A percentile compares a stretch with the other conserved stretches of the same genome.
phyloP scores from a whole-genome alignment of 2,797 vertebrate species.

The Buceros bicornis region DNA sequence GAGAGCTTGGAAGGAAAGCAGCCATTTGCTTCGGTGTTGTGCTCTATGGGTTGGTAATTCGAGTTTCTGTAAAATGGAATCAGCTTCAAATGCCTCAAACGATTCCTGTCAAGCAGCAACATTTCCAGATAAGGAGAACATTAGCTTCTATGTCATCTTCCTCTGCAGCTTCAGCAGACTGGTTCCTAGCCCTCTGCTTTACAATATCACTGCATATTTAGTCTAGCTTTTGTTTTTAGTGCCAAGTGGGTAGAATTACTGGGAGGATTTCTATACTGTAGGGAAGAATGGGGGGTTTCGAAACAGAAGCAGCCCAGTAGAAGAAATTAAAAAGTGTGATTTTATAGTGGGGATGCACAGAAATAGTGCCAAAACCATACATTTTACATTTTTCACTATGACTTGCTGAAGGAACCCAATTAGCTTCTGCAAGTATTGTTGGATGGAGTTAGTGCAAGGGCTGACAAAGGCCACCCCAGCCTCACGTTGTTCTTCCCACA shows the following conservation, averaged over 20 bases:
- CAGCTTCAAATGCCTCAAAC: constrained; percentile 31
- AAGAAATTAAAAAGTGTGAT: neutral
- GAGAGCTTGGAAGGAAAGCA: constrained; percentile 53
- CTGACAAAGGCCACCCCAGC: neutral
- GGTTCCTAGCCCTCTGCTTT: neutral
- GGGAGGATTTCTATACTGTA: neutral
- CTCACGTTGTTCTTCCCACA: neutral
- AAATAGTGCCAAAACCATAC: neutral
- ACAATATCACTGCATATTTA: neutral
- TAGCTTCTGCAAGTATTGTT: neutral
- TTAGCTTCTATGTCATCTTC: neutral
- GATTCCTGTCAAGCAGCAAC: constrained; percentile 8
- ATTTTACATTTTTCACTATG: rapidly evolving
- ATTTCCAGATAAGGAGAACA: constrained; percentile 45
- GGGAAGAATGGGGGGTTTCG: neutral
- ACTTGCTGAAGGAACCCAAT: neutral
- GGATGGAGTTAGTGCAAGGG: neutral
- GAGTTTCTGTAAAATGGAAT: constrained; percentile 71
- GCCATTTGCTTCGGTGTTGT: constrained; percentile 49
- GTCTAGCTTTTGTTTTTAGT: constrained; percentile 10
- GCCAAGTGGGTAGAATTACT: constrained; percentile 17
- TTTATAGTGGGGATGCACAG: neutral
- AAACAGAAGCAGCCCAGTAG: neutral
- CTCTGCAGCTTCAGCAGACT: neutral
- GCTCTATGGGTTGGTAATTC: constrained; percentile 44